Percentiles rank a stretch among this genome's conserved stretches.
Evolutionary conservation across 2,113 vertebrate genomes (phyloP).

Genomic region (Hirundichthys speculiger): DNA sequence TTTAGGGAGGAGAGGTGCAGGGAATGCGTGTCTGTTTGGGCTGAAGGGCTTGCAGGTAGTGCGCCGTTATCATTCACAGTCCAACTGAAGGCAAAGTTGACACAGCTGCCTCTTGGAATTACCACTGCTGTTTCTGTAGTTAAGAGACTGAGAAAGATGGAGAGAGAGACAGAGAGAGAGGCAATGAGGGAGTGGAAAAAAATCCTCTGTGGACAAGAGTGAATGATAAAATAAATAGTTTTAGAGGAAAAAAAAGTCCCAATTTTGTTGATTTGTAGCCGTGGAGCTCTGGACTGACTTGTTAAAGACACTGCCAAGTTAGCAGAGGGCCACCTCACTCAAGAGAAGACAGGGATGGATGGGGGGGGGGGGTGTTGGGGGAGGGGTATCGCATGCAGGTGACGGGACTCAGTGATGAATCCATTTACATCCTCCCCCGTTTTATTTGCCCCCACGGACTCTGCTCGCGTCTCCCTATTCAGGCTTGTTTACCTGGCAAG

Average conservation of each 20-base stretch:
- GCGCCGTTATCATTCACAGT: constrained; percentile 66
- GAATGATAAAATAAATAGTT: constrained; percentile 26
- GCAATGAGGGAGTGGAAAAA: not conserved
- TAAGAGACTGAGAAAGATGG: constrained; percentile 13
- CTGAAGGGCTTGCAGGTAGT: constrained; percentile 65
- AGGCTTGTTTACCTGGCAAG: constrained; percentile 93
- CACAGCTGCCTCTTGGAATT: constrained; percentile 60
- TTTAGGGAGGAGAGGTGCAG: constrained; percentile 61
- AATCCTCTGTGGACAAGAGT: constrained; percentile 12
- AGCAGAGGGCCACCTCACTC: constrained; percentile 75
- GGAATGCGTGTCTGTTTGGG: constrained; percentile 47
- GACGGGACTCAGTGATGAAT: constrained; percentile 80
- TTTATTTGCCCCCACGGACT: constrained; percentile 79
- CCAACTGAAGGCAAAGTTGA: constrained; percentile 61
- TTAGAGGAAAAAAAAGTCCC: constrained; percentile 34
- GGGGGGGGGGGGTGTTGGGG: constrained; percentile 26
- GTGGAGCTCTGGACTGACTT: constrained; percentile 66
- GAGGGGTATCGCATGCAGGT: constrained; percentile 37
- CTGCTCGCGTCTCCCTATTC: constrained; percentile 73
- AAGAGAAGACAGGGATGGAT: constrained; percentile 23
- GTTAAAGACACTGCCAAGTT: constrained; percentile 78
- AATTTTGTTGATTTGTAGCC: constrained; percentile 25
- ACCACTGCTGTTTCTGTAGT: constrained; percentile 37
- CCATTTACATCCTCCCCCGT: constrained; percentile 82
- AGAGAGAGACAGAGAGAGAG: constrained; percentile 19